phyloP scores from a whole-genome alignment of 2,888 invertebrate species.

The Pristionchus fissidentatus region DNA sequence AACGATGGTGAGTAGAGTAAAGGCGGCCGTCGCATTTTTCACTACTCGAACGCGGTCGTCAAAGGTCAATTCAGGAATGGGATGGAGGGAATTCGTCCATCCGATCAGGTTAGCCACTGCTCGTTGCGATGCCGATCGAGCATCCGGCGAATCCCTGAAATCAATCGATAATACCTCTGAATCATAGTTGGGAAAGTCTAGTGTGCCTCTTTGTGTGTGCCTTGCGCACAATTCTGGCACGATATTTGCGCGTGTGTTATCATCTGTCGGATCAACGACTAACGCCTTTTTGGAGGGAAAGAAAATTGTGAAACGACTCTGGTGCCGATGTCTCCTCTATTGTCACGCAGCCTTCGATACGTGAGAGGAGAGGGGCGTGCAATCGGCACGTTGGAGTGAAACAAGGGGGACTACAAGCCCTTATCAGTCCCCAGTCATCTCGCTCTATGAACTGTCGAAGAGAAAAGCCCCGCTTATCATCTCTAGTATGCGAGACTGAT shows the following conservation, averaged over 20 bases:
- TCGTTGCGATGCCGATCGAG: slow-evolving; percentile 54
- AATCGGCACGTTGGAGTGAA: not conserved
- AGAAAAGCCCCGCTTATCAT: not conserved
- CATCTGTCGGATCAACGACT: too few relatives aligned
- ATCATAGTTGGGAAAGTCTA: not conserved
- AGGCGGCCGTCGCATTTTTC: slow-evolving; percentile 67
- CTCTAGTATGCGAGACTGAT: too few relatives aligned
- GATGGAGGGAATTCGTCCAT: slow-evolving; percentile 73
- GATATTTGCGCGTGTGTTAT: too few relatives aligned
- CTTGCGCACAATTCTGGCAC: too few relatives aligned
- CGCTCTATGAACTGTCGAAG: slow-evolving; percentile 45
- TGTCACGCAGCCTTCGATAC: not conserved
- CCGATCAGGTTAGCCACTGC: slow-evolving; percentile 66
- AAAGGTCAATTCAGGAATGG: slow-evolving; percentile 70
- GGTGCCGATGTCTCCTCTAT: not conserved
- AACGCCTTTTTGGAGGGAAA: too few relatives aligned
- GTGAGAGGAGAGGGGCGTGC: not conserved
- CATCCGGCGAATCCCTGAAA: slow-evolving; percentile 45
- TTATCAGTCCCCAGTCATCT: not conserved
- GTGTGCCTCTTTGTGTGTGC: too few relatives aligned
- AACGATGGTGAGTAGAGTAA: slow-evolving; percentile 63
- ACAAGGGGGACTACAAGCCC: not conserved
- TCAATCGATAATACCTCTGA: not conserved
- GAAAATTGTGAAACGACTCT: too few relatives aligned
- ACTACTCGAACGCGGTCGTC: slow-evolving; percentile 69